These are phyloP conservation scores for Rugalucina vietnamica DNA, from an alignment of 2,888 invertebrate species.

Conservation along the genomic window DNA sequence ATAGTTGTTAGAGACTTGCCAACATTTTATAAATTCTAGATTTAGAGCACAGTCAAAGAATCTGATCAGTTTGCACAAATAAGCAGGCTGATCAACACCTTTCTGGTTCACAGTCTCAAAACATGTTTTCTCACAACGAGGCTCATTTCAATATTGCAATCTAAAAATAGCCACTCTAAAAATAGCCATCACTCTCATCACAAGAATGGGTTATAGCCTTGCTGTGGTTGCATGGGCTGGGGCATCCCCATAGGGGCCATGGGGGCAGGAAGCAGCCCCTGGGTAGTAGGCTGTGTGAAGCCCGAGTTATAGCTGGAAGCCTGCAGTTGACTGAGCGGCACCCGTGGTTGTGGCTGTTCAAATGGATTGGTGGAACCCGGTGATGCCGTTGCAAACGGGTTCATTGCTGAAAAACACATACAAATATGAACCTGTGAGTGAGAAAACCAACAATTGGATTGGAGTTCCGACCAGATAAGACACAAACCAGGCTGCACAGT, in stretches of 20 bases:
- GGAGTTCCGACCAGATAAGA: no score
- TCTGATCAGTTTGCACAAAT: not conserved
- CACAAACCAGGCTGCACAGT: no score
- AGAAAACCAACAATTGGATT: no score
- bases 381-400: slow-evolving; percentile 74
- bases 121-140: not conserved
- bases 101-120: not conserved
- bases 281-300: slow-evolving; percentile 71
- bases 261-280: slow-evolving; percentile 76
- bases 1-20: no score
- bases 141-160: not conserved
- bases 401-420: slow-evolving; percentile 70
- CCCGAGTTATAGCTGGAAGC: slow-evolving; percentile 65
- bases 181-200: slow-evolving; percentile 61
- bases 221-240: slow-evolving; percentile 69
- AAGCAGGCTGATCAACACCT: not conserved
- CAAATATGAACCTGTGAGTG: no score
- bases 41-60: no score
- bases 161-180: not conserved
- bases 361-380: slow-evolving; percentile 78
- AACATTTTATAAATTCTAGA: no score
- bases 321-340: slow-evolving; percentile 80
- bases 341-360: slow-evolving; percentile 74
- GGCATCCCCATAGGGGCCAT: slow-evolving; percentile 71
- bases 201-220: slow-evolving; percentile 78